phyloP scores from a whole-genome alignment of 2,888 invertebrate genomes.

The Pterostichus niger region DNA sequence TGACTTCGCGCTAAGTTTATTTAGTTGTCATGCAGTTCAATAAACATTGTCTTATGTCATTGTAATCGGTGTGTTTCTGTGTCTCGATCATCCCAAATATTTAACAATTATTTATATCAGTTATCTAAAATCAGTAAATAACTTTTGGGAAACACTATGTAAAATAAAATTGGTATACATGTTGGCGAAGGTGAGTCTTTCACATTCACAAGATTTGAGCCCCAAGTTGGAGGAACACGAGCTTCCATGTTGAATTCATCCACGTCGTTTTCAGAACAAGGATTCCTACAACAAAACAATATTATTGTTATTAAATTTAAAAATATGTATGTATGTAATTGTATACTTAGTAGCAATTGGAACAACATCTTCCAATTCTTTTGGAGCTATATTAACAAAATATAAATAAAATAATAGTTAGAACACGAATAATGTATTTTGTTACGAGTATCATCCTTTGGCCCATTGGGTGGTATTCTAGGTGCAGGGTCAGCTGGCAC shows the following conservation, averaged over 20 bases:
- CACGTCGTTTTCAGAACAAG: neutral
- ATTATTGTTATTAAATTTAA: neutral
- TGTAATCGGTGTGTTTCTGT: too few species aligned
- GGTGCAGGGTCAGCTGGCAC: conserved; percentile 8
- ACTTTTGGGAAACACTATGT: too few species aligned
- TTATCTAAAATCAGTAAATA: too few species aligned
- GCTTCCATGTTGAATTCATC: conserved; percentile 69
- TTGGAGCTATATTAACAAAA: neutral
- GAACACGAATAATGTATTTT: neutral
- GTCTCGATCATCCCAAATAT: too few species aligned
- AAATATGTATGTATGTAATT: neutral
- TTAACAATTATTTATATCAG: too few species aligned
- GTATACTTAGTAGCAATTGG: conserved; percentile 24
- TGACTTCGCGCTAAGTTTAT: too few species aligned
- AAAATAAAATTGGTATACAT: too few species aligned
- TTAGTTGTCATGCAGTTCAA: too few species aligned
- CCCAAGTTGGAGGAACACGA: conserved; percentile 74
- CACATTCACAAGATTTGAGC: conserved; percentile 74
- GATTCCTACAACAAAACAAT: conserved; percentile 15
- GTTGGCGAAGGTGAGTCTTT: conserved; percentile 67
- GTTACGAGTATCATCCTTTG: neutral
- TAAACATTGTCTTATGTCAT: too few species aligned
- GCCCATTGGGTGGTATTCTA: conserved; percentile 5
- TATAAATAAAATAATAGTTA: neutral
- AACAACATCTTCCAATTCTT: neutral